Evolutionary conservation across 30 jellyfish, hydroid and myxozoan genomes (phyloP), one percentile per base, ranked within the genome.

Genomic region (Mastigias papua): DNA sequence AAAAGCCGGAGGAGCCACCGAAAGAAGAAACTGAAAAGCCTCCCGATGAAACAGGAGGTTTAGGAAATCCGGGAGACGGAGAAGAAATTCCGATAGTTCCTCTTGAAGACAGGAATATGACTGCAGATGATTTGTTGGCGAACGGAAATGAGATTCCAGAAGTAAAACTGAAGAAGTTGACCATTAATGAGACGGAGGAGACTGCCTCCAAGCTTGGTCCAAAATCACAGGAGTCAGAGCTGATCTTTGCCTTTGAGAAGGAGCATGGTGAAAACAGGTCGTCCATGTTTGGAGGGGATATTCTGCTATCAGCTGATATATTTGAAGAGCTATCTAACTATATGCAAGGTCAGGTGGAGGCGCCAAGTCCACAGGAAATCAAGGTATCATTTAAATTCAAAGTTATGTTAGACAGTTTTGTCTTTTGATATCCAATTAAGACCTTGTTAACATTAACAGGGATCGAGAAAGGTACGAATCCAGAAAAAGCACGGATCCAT

Each of bases 241-340:
- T 76, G 20, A 73, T 92, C 15, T 94, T 89, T 70, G 84, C 95
- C 3, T 89, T 71, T 66, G 98, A 94, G 50, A 82, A 84, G 65
- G 92, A 87, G 42, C 93, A 84, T 23, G 96, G 97, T 3, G 83
- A 42, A n/a, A 73, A 87, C 46, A 66, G 97, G 28, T 91, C 98
- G 7, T 89, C 98, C 9, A 94, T 94, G 98, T 94, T 94, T 76
- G 98, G 98, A 0, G 99, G 99, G 7, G 97, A 95, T 57, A 95
- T 95, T 30, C 26, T 95, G 92, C 77, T 95, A 15, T 76, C 97
- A 0, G 92, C 92, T 37, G 97, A 89, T 48, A 95, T 95, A 25
- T 72, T 94, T 13, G 99, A 95, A 75, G 99, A 95, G 62, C 20
- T 95, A 33, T 75, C 92, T 20, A 90, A 84, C 21, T 79, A 82